Percentiles rank a stretch among this genome's conserved stretches.
Conservation (phyloP, 2,888 invertebrate species). For the Pollenia griseotomentosa region DNA sequence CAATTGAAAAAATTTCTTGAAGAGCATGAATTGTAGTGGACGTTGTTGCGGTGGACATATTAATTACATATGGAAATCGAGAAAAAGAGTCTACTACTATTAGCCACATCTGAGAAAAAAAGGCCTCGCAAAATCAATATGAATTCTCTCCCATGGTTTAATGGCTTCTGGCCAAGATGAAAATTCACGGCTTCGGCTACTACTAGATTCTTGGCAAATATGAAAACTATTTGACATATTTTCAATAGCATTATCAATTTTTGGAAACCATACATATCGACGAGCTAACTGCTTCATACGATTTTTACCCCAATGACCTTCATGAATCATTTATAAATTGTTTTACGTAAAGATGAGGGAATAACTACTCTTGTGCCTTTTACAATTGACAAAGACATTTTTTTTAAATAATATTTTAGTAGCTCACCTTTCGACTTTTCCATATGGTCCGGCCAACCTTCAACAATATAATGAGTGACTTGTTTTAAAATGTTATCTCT, state of each 20-base stretch:
- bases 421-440: slow-evolving; percentile 30
- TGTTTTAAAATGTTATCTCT: slow-evolving; percentile 18
- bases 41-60: neutral
- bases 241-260: too few relatives aligned
- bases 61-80: neutral
- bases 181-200: too few relatives aligned
- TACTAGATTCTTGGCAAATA: too few relatives aligned
- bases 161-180: slow-evolving; percentile 11
- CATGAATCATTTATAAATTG: slow-evolving; percentile 55
- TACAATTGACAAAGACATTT: slow-evolving; percentile 48
- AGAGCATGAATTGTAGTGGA: neutral
- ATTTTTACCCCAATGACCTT: slow-evolving; percentile 68
- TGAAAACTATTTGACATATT: too few relatives aligned
- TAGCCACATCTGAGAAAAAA: slow-evolving; percentile 18
- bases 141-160: neutral
- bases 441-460: too few relatives aligned
- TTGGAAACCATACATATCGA: too few relatives aligned
- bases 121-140: neutral
- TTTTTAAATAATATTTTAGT: too few relatives aligned
- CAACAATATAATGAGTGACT: slow-evolving; percentile 47
- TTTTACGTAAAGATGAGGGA: slow-evolving; percentile 30
- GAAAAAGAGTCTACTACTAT: slow-evolving; percentile 1
- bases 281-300: slow-evolving; percentile 27
- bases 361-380: slow-evolving; percentile 57
- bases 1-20: too few relatives aligned